phyloP scores from a whole-genome alignment of 2,888 invertebrate species.

The Acrocyrtus sp. region DNA sequence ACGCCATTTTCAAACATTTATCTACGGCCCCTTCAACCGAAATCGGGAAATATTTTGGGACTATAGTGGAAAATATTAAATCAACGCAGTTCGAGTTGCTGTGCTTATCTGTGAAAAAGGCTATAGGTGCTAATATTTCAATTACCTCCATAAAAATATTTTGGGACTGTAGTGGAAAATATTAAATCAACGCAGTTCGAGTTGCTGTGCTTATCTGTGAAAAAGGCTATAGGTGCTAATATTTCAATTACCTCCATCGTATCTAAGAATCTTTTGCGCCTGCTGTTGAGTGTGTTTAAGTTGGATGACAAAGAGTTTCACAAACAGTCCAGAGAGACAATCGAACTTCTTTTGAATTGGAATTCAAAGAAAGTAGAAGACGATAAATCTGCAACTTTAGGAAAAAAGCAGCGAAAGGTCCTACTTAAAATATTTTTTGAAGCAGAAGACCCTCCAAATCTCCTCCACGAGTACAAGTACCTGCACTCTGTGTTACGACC shows the following conservation, averaged over 20 bases:
- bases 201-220: conserved; percentile 41
- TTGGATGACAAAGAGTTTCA: conserved; percentile 21
- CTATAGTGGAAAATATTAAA: conserved; percentile 36
- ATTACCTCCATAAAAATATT: conserved; percentile 29
- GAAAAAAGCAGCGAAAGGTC: conserved; percentile 29
- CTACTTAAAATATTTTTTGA: conserved; percentile 23
- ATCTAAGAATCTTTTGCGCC: conserved; percentile 7
- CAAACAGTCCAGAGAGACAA: not conserved
- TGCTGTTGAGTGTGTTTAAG: conserved; percentile 32
- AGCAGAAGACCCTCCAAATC: conserved; percentile 36
- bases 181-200: conserved; percentile 55
- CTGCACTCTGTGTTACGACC: conserved; percentile 10
- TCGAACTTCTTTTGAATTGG: conserved; percentile 25
- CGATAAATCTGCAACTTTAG: not conserved
- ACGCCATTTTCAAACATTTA: no score
- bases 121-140: conserved; percentile 26
- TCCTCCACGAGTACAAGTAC: conserved; percentile 37
- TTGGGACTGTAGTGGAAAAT: conserved; percentile 38
- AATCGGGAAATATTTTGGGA: no score
- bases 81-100: conserved; percentile 53
- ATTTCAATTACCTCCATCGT: conserved; percentile 16
- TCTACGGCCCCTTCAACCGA: no score
- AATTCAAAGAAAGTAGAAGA: not conserved
- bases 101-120: conserved; percentile 38
- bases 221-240: conserved; percentile 22